These are phyloP conservation scores for Oreocharis arfaki DNA, from an alignment of 2,113 vertebrate genomes.

Conservation along the genomic window DNA sequence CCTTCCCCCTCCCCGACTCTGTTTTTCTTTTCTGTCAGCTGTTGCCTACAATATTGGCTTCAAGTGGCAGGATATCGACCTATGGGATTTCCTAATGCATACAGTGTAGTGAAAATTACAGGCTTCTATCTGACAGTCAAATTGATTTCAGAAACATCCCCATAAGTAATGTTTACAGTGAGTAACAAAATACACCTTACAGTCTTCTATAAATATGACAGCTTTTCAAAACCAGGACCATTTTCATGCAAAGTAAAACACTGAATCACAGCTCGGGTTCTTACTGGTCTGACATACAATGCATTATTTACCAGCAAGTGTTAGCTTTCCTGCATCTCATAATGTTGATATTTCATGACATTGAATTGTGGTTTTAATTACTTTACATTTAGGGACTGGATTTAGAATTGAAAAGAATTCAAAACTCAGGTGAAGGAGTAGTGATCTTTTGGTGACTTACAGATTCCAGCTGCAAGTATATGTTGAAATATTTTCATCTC, in stretches of 20 bases:
- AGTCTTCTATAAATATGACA: not conserved
- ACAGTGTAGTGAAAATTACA: not conserved
- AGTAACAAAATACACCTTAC: constrained; percentile 15
- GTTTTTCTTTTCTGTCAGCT: not conserved
- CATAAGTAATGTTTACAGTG: not conserved
- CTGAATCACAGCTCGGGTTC: not conserved
- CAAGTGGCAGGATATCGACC: not conserved
- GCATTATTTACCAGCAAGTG: not conserved
- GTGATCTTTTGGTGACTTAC: not conserved
- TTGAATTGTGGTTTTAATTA: not conserved
- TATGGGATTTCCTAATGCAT: not conserved
- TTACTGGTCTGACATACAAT: not conserved
- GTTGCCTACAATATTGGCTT: not conserved
- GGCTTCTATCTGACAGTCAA: not conserved
- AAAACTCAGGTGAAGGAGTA: not conserved
- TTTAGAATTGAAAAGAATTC: not conserved
- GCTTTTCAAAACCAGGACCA: not conserved
- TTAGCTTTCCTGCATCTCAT: not conserved
- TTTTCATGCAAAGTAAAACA: not conserved
- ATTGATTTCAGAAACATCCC: not conserved
- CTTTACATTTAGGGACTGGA: not conserved
- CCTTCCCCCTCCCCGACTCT: not conserved
- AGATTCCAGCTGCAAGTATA: not conserved
- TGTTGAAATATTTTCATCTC: not conserved
- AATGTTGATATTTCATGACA: not conserved